These are phyloP conservation scores for Oxygymnocypris stewartii DNA, from an alignment of 2,113 vertebrate genomes.

Conservation along the genomic window DNA sequence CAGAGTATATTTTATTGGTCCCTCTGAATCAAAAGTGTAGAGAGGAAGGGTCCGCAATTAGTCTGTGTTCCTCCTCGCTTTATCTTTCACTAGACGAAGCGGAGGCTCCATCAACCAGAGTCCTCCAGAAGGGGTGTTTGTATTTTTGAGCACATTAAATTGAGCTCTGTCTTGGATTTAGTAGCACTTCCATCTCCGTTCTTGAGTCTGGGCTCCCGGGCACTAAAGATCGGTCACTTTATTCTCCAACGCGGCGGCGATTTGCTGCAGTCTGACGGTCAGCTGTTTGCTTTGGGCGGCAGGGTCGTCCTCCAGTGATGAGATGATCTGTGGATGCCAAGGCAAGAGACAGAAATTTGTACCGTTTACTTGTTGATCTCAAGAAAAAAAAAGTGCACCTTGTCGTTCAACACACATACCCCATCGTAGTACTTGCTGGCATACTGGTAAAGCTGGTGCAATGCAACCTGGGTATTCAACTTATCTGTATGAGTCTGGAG, in stretches of 20 bases:
- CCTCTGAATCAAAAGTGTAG: neutral
- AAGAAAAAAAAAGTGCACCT: no score
- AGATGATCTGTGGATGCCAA: conserved; percentile 83
- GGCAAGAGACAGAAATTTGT: neutral
- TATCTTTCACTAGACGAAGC: neutral
- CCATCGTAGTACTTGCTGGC: conserved; percentile 97
- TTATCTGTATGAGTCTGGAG: conserved; percentile 90
- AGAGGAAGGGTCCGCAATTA: neutral
- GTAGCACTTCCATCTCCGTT: neutral
- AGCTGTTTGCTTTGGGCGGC: conserved; percentile 96
- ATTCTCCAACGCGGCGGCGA: conserved; percentile 95
- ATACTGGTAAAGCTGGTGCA: conserved; percentile 96
- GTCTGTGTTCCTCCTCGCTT: neutral
- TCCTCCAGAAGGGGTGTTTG: neutral
- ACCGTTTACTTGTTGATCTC: neutral
- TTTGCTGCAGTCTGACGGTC: conserved; percentile 93
- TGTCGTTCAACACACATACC: conserved; percentile 58
- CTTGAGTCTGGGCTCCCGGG: neutral
- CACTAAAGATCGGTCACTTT: conserved; percentile 94
- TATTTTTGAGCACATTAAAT: neutral
- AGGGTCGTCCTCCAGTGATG: conserved; percentile 92
- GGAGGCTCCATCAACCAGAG: conserved; percentile 4
- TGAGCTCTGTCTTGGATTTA: neutral
- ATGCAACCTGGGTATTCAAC: conserved; percentile 89
- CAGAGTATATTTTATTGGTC: conserved; percentile 13